Evolutionary conservation across 2,797 vertebrate species (phyloP), one percentile per base, ranked within the genome.

Genomic region (Dendrocincla tyrannina): DNA sequence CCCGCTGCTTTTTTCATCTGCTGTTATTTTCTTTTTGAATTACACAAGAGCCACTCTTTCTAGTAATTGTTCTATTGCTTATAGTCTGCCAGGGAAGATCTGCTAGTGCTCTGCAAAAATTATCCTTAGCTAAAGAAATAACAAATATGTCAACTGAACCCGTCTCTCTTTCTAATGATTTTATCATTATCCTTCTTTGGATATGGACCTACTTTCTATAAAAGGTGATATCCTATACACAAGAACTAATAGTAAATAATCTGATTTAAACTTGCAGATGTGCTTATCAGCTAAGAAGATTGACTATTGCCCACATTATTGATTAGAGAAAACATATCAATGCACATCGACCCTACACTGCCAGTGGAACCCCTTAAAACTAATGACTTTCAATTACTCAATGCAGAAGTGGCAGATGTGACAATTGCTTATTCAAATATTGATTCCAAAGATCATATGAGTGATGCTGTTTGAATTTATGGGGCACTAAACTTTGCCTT

Each of bases 341-440:
- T 79, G 63, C 44, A 44, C 49, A 91, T 53, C 24, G 52, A 94
- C 52, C 56, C 72, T 37, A 5, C 0, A 0, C 23, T 93, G 72
- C 64, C 88, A 73, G 35, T 90, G 67, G 41, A 90, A 90, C 37
- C 77, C 82, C 63, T 90, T 85, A 88, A 91, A 96, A 90, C 8
- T 63, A 95, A 95, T 64, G 85, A 88, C 73, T 94, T 96, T 74
- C 66, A 93, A 91, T 93, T 91, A 90, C 37, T 93, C 85, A 67
- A 23, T 73, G 63, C 70, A 70, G 63, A 64, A 94, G 68, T 87
- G 91, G 90, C 95, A 95, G 92, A 94, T 91, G 83, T 96, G 93
- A 88, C 93, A 95, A 94, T 60, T 94, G 67, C 80, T 93, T 88
- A 91, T 91, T 85, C 91, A 93, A 70, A 94, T 90, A 96, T 96